Conservation (phyloP, 92 coral and sea anemone species). For the Ricordea florida region DNA sequence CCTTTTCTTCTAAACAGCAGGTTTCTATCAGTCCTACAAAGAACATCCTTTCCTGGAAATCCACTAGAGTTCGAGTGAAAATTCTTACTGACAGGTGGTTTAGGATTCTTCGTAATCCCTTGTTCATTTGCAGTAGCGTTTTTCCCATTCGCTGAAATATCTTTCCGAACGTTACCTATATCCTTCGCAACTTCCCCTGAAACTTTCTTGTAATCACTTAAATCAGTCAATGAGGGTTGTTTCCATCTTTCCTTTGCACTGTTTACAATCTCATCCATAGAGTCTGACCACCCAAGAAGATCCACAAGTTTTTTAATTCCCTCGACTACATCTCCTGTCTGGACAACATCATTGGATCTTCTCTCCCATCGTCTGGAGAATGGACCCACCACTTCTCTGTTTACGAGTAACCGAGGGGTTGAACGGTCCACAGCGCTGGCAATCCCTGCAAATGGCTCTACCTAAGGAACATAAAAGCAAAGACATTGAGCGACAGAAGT, state of each 20-base stretch:
- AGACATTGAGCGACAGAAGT: too few relatives aligned
- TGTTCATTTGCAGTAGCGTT: too few relatives aligned
- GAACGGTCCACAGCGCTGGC: constrained; percentile 62
- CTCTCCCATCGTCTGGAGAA: constrained; percentile 70
- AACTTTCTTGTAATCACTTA: not conserved
- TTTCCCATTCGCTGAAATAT: too few relatives aligned
- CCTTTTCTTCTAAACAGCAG: constrained; percentile 12
- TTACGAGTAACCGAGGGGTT: constrained; percentile 74
- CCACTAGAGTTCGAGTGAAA: constrained; percentile 8
- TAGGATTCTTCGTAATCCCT: too few relatives aligned
- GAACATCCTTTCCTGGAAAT: constrained; percentile 4
- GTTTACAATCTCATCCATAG: constrained; percentile 34
- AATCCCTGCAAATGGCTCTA: constrained; percentile 91
- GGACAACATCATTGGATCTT: constrained; percentile 72
- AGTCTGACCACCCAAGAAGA: constrained; percentile 75
- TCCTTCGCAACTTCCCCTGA: constrained; percentile 26
- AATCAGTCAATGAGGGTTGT: constrained; percentile 1
- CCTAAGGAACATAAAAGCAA: constrained; percentile 45
- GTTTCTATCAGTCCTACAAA: not conserved
- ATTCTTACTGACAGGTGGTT: constrained; percentile 10
- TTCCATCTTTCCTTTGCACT: constrained; percentile 64
- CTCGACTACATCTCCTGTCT: constrained; percentile 68
- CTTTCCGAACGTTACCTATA: too few relatives aligned
- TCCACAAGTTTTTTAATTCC: constrained; percentile 63
- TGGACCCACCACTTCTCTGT: constrained; percentile 85